Evolutionary conservation across 2,797 vertebrate species (phyloP).

Genomic region (Geotrypetes seraphini): DNA sequence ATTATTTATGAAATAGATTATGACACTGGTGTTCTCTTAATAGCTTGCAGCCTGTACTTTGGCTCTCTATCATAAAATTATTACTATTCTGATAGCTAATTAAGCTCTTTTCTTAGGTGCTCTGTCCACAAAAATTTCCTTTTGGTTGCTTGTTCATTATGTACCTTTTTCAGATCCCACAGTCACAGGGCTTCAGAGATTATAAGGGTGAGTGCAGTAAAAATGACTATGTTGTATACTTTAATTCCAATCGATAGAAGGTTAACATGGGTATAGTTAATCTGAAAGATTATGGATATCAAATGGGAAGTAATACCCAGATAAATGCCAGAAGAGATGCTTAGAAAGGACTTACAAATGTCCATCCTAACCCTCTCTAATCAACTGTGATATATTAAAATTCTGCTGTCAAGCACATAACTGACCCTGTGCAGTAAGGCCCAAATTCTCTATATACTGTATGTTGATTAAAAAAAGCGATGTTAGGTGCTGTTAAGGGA

Average conservation of each 20-base stretch:
- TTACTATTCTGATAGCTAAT: slow-evolving; percentile 23
- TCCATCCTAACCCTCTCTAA: neutral
- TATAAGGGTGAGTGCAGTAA: slow-evolving; percentile 9
- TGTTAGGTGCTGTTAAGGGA: too few relatives aligned
- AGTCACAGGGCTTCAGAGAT: slow-evolving; percentile 3
- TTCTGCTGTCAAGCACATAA: too few relatives aligned
- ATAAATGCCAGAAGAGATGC: neutral
- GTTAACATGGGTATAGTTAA: slow-evolving; percentile 4
- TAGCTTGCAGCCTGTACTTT: slow-evolving; percentile 4
- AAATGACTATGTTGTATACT: slow-evolving; percentile 3
- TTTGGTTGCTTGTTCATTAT: slow-evolving; percentile 30
- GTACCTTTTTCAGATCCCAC: slow-evolving; percentile 10
- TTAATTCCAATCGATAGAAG: slow-evolving; percentile 8
- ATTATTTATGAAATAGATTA: neutral
- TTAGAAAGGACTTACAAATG: neutral
- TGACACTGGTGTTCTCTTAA: slow-evolving; percentile 8
- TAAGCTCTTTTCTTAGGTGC: slow-evolving; percentile 25
- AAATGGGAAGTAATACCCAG: neutral
- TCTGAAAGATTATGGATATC: neutral
- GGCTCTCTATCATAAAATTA: slow-evolving; percentile 11
- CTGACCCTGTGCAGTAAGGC: too few relatives aligned
- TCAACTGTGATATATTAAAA: neutral
- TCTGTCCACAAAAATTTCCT: slow-evolving; percentile 14
- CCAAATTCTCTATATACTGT: too few relatives aligned
- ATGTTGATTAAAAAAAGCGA: too few relatives aligned